These are phyloP conservation scores for Acipenser ruthenus DNA, from an alignment of 2,797 vertebrate species.

Conservation along the genomic window DNA sequence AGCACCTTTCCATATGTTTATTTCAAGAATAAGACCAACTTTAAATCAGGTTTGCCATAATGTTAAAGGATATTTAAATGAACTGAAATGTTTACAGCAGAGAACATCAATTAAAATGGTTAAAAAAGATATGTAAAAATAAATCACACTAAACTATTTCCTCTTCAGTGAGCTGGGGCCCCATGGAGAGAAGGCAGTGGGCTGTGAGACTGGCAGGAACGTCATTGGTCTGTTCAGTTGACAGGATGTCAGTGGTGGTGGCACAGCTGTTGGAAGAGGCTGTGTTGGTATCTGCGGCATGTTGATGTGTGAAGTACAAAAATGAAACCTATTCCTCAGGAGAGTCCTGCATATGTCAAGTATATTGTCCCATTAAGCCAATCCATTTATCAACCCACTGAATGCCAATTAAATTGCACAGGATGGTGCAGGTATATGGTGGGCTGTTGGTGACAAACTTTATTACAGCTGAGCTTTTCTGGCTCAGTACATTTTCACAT, in stretches of 20 bases:
- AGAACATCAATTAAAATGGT: no score
- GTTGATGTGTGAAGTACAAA: constrained; percentile 73
- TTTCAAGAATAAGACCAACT: no score
- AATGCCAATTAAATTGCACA: constrained; percentile 86
- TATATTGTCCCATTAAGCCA: constrained; percentile 87
- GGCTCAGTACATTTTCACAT: constrained; percentile 48
- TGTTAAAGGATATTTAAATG: no score
- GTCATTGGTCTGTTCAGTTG: constrained; percentile 45
- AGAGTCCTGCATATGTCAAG: constrained; percentile 83
- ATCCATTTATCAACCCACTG: constrained; percentile 83
- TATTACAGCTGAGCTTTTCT: constrained; percentile 74
- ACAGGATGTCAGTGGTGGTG: constrained; percentile 45
- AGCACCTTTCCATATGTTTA: no score
- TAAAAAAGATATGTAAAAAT: no score
- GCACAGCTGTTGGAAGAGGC: constrained; percentile 55
- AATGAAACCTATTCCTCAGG: constrained; percentile 77
- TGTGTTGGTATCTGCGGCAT: constrained; percentile 74
- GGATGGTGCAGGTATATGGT: constrained; percentile 81
- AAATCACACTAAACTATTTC: not conserved
- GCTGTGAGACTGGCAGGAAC: constrained; percentile 33
- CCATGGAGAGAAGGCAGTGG: constrained; percentile 22
- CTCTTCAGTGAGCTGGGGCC: constrained; percentile 25
- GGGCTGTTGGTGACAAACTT: constrained; percentile 67
- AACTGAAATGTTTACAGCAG: no score
- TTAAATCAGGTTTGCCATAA: no score